phyloP scores from a whole-genome alignment of 2,113 vertebrate genomes.

The Tor tambroides region DNA sequence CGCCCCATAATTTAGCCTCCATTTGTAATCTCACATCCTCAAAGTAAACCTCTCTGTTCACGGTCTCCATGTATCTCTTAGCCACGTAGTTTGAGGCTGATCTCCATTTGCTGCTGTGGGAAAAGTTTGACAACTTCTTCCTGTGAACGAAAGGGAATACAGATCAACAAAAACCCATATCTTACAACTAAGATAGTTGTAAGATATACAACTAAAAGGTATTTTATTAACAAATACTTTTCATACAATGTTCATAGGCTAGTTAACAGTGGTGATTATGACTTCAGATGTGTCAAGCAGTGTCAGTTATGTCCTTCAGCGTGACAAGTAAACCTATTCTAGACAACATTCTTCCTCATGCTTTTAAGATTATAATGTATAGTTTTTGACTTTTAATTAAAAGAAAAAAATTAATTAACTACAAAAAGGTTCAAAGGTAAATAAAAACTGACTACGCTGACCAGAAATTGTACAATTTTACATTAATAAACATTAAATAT shows the following conservation, averaged over 20 bases:
- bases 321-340: background rate
- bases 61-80: constrained; percentile 89
- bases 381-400: background rate
- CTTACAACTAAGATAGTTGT: too few relatives aligned
- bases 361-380: background rate
- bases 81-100: constrained; percentile 93
- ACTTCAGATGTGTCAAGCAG: background rate
- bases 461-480: background rate
- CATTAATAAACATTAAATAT: too few relatives aligned
- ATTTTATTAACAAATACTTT: background rate
- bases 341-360: background rate
- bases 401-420: background rate
- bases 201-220: too few relatives aligned
- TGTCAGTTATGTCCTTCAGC: too few relatives aligned
- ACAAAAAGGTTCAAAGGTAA: background rate
- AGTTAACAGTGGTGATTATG: background rate
- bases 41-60: constrained; percentile 90
- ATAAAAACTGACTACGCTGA: background rate
- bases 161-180: background rate
- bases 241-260: background rate
- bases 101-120: constrained; percentile 94
- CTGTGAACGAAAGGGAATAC: constrained; percentile 69
- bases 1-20: constrained; percentile 98
- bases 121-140: constrained; percentile 96
- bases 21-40: constrained; percentile 96